These are phyloP conservation scores for Orchestia grillus DNA, from an alignment of 1,140 invertebrate species.

Conservation along the genomic window DNA sequence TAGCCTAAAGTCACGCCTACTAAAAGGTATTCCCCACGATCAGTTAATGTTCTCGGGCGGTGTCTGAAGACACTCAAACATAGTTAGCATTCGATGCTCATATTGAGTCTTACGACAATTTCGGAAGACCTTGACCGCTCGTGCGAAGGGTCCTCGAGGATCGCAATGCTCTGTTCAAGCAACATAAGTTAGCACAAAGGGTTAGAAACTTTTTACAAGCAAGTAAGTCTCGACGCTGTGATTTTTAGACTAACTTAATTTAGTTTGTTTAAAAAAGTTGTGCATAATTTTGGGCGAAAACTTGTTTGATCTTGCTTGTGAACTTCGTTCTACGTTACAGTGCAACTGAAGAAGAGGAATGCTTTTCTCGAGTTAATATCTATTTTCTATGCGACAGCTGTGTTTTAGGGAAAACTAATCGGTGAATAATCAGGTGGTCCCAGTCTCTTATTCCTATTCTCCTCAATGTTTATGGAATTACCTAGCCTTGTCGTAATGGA, in stretches of 20 bases:
- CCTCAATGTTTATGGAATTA: neutral
- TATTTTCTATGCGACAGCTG: too few species aligned
- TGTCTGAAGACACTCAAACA: too few species aligned
- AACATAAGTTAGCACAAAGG: neutral
- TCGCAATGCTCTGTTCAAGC: neutral
- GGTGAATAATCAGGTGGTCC: neutral
- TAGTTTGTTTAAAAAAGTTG: neutral
- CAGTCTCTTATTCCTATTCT: neutral
- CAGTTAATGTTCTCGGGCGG: too few species aligned
- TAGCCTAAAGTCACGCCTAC: too few species aligned
- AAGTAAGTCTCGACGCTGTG: neutral
- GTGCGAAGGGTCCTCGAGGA: too few species aligned
- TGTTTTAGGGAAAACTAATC: neutral
- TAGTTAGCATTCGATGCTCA: too few species aligned
- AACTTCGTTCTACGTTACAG: neutral
- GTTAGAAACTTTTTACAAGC: neutral
- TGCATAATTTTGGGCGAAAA: neutral
- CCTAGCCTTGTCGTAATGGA: neutral
- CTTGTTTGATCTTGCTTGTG: neutral
- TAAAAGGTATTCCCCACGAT: too few species aligned
- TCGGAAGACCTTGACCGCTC: too few species aligned
- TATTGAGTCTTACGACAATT: too few species aligned
- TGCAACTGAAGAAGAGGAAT: neutral
- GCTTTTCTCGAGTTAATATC: too few species aligned
- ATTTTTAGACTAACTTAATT: neutral